Percentiles rank a stretch among this genome's conserved stretches.
Evolutionary conservation across 2,888 invertebrate species (phyloP).

Genomic region (Platycheirus albimanus): DNA sequence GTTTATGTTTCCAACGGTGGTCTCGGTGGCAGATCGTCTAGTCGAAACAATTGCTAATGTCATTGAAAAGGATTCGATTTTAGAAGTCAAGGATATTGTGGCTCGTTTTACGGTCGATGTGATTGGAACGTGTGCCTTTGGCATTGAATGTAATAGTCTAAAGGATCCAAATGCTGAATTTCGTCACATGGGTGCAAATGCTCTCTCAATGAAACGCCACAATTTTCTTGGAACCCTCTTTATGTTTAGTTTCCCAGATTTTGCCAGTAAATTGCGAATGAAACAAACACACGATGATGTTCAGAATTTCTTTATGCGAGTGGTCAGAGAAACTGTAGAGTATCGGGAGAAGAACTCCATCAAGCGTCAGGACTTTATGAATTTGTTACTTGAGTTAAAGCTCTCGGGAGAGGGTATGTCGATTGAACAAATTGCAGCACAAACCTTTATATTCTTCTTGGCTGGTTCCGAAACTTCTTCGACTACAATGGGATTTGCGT

Average conservation of each 20-base stretch:
- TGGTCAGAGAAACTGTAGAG: slow-evolving; percentile 81
- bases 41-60: not conserved
- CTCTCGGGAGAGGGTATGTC: slow-evolving; percentile 68
- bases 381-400: slow-evolving; percentile 84
- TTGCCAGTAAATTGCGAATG: slow-evolving; percentile 77
- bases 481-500: slow-evolving; percentile 84
- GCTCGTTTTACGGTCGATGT: slow-evolving; percentile 84
- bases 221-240: slow-evolving; percentile 75
- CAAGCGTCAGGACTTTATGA: slow-evolving; percentile 84
- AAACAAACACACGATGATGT: slow-evolving; percentile 76
- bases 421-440: slow-evolving; percentile 79
- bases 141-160: slow-evolving; percentile 83
- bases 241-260: slow-evolving; percentile 75
- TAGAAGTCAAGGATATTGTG: slow-evolving; percentile 82
- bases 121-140: slow-evolving; percentile 83
- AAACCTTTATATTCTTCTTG: slow-evolving; percentile 79
- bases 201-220: slow-evolving; percentile 71
- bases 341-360: slow-evolving; percentile 81
- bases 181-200: slow-evolving; percentile 77
- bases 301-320: slow-evolving; percentile 82
- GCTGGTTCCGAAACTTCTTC: slow-evolving; percentile 87
- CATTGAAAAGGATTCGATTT: slow-evolving; percentile 69
- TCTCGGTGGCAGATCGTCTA: slow-evolving; percentile 77
- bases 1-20: slow-evolving; percentile 77
- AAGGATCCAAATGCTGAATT: slow-evolving; percentile 81